A percentile compares a stretch with the other conserved stretches of the same genome.
phyloP scores from a whole-genome alignment of 1,140 invertebrate genomes.

The Drosophila paulistorum region DNA sequence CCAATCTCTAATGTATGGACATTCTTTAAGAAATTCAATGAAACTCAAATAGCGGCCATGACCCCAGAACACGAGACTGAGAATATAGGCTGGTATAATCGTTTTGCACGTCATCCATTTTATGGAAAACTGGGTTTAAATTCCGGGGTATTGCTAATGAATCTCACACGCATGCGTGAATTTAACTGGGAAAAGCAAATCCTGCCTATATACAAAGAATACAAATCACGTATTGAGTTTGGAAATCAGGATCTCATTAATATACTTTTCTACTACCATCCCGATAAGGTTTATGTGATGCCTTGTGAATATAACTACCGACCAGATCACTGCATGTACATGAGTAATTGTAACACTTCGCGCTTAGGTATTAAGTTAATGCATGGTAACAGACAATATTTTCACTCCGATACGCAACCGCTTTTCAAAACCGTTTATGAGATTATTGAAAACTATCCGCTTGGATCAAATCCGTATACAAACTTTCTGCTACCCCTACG shows the following conservation, averaged over 20 bases:
- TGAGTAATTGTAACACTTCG: slow-evolving; percentile 92
- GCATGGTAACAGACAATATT: slow-evolving; percentile 94
- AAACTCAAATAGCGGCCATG: slow-evolving; percentile 93
- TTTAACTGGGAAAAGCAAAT: slow-evolving; percentile 94
- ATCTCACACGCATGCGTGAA: slow-evolving; percentile 94
- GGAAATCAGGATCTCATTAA: slow-evolving; percentile 99
- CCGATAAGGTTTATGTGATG: slow-evolving; percentile 92
- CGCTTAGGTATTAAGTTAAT: slow-evolving; percentile 90
- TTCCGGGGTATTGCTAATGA: slow-evolving; percentile 99
- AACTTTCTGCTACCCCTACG: slow-evolving; percentile 84
- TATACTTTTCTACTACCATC: slow-evolving; percentile 96
- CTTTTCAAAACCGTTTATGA: slow-evolving; percentile 91
- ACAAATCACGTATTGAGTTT: slow-evolving; percentile 94
- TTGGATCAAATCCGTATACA: slow-evolving; percentile 83
- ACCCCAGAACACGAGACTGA: slow-evolving; percentile 95
- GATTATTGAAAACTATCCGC: slow-evolving; percentile 86
- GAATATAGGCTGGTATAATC: slow-evolving; percentile 97
- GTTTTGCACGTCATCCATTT: slow-evolving; percentile 97
- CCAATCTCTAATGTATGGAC: slow-evolving; percentile 92
- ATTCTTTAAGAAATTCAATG: slow-evolving; percentile 93
- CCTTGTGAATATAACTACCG: slow-evolving; percentile 96
- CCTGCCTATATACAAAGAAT: slow-evolving; percentile 92
- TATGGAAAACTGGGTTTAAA: slow-evolving; percentile 96
- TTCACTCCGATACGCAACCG: slow-evolving; percentile 87
- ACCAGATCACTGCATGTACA: slow-evolving; percentile 97